Evolutionary conservation across 2,797 vertebrate species (phyloP).

Genomic region (Cetoscarus ocellatus): DNA sequence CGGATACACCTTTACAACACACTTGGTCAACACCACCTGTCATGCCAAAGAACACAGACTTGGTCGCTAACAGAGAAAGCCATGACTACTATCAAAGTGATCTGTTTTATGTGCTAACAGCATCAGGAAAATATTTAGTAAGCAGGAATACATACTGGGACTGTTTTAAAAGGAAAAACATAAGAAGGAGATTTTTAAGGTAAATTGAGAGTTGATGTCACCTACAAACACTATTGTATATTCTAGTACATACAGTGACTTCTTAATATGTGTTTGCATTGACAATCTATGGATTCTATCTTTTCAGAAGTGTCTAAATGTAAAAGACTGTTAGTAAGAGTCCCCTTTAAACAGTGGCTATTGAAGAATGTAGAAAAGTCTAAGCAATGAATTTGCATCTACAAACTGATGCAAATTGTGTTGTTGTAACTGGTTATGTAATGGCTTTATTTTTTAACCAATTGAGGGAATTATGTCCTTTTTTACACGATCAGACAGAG

Average conservation of each 20-base stretch:
- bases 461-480: constrained; percentile 48
- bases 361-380: constrained; percentile 28
- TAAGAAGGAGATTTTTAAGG: constrained; percentile 31
- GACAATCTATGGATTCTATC: constrained; percentile 81
- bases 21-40: constrained; percentile 38
- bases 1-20: constrained; percentile 38
- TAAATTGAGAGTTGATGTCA: constrained; percentile 63
- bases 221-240: constrained; percentile 46
- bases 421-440: constrained; percentile 37
- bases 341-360: constrained; percentile 20
- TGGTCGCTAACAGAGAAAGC: constrained; percentile 57
- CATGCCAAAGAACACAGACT: constrained; percentile 76
- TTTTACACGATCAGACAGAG: constrained; percentile 8
- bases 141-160: background rate
- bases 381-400: constrained; percentile 50
- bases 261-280: constrained; percentile 72
- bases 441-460: constrained; percentile 47
- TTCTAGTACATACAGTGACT: constrained; percentile 21
- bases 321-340: constrained; percentile 8
- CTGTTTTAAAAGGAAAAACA: constrained; percentile 24
- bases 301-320: constrained; percentile 36
- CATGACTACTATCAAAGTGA: constrained; percentile 34
- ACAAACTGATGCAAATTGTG: constrained; percentile 60
- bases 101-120: constrained; percentile 41
- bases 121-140: constrained; percentile 14